A percentile compares a stretch with the other conserved stretches of the same genome.
phyloP scores from a whole-genome alignment of 2,797 vertebrate species.

The Pipistrellus pipistrellus region DNA sequence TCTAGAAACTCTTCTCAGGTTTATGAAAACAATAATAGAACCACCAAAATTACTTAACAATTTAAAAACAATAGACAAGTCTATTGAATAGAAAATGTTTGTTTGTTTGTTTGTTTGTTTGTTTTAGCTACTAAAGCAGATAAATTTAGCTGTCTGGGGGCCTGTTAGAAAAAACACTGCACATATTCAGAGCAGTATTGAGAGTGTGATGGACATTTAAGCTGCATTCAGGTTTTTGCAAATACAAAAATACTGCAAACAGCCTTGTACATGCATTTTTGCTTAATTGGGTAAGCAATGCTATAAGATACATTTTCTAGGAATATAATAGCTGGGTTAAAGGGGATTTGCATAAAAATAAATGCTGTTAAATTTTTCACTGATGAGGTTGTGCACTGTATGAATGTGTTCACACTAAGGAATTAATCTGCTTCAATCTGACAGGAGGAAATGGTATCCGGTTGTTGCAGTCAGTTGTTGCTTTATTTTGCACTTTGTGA shows the following conservation, averaged over 20 bases:
- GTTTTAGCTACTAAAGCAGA: slow-evolving; percentile 55
- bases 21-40: slow-evolving; percentile 78
- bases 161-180: slow-evolving; percentile 40
- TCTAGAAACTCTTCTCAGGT: slow-evolving; percentile 64
- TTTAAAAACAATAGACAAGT: slow-evolving; percentile 56
- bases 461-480: neutral
- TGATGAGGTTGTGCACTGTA: neutral
- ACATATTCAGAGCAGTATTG: slow-evolving; percentile 1
- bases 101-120: neutral
- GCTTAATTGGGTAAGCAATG: neutral
- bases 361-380: slow-evolving; percentile 3
- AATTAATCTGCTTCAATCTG: slow-evolving; percentile 19
- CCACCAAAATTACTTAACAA: slow-evolving; percentile 67
- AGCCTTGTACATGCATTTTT: neutral
- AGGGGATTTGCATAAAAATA: neutral
- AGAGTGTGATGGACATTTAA: slow-evolving; percentile 54
- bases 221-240: slow-evolving; percentile 23
- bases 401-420: neutral
- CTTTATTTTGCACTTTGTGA: slow-evolving; percentile 35
- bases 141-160: slow-evolving; percentile 60
- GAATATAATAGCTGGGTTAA: neutral
- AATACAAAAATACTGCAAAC: slow-evolving; percentile 17
- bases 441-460: neutral
- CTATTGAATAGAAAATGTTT: slow-evolving; percentile 48
- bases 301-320: neutral